These are phyloP conservation scores for Cromileptes altivelis DNA, from an alignment of 2,113 vertebrate species.

Conservation along the genomic window DNA sequence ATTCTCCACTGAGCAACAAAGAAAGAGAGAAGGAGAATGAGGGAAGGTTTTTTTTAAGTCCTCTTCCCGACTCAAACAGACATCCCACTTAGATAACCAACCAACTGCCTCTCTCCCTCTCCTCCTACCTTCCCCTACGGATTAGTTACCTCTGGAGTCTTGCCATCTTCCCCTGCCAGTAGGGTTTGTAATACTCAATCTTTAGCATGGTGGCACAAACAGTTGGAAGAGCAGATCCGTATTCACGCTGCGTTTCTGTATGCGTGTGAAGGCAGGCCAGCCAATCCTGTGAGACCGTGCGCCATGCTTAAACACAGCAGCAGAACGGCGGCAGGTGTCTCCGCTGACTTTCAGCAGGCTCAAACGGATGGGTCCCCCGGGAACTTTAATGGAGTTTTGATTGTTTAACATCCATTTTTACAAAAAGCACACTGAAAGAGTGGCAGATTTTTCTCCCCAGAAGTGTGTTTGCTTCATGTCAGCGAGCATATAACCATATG, in stretches of 20 bases:
- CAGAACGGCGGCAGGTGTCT: constrained; percentile 74
- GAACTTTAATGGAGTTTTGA: constrained; percentile 84
- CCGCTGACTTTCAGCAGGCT: constrained; percentile 73
- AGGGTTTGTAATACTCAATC: constrained; percentile 78
- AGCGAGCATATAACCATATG: constrained; percentile 80
- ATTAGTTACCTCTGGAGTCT: constrained; percentile 84
- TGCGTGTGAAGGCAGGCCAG: constrained; percentile 73
- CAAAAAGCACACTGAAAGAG: constrained; percentile 71
- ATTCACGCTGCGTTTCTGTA: constrained; percentile 60
- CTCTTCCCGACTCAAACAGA: constrained; percentile 69
- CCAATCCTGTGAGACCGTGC: constrained; percentile 63
- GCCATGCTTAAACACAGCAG: constrained; percentile 73
- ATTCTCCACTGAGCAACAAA: constrained; percentile 84
- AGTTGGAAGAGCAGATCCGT: constrained; percentile 58
- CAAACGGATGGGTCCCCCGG: constrained; percentile 77
- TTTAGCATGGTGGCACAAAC: constrained; percentile 78
- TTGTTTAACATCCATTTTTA: constrained; percentile 87
- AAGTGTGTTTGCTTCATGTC: constrained; percentile 70
- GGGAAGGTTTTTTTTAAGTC: constrained; percentile 66
- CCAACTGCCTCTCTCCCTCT: constrained; percentile 64
- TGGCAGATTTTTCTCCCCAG: constrained; percentile 66
- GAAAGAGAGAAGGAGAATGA: constrained; percentile 73
- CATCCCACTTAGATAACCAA: constrained; percentile 79
- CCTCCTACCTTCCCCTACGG: constrained; percentile 71
- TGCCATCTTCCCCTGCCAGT: constrained; percentile 79